Evolutionary conservation across 2,113 vertebrate species (phyloP).

Genomic region (Chaenocephalus aceratus): DNA sequence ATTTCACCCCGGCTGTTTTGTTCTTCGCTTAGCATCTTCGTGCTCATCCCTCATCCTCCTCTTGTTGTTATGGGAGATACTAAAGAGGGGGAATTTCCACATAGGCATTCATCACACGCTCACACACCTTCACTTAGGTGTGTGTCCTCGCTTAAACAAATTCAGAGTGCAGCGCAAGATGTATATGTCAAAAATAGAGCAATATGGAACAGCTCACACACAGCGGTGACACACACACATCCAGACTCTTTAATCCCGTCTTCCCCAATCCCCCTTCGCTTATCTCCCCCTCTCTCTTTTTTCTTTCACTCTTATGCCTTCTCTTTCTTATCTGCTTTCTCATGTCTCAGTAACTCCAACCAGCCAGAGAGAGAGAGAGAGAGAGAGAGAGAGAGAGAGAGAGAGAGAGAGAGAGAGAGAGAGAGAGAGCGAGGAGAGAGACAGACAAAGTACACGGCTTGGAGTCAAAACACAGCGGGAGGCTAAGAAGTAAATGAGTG

Average conservation of each 20-base stretch:
- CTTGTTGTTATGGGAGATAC: conserved; percentile 1
- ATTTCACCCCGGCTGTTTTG: conserved; percentile 40
- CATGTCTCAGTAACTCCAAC: conserved; percentile 24
- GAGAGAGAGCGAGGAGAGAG: no score
- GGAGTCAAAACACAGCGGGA: conserved; percentile 56
- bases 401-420: conserved; percentile 9
- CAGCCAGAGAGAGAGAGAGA: conserved; percentile 7
- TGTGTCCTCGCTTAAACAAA: conserved; percentile 4
- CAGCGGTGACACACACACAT: conserved; percentile 50
- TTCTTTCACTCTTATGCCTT: conserved; percentile 18
- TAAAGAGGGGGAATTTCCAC: conserved; percentile 30
- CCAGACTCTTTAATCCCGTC: conserved; percentile 62
- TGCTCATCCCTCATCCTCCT: conserved; percentile 43
- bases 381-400: conserved; percentile 16
- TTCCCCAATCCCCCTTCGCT: conserved; percentile 60
- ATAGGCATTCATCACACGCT: conserved; percentile 31
- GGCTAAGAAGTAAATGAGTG: conserved; percentile 38
- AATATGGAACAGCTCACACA: conserved; percentile 59
- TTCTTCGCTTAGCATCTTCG: conserved; percentile 36
- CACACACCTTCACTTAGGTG: background rate
- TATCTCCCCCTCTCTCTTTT: conserved; percentile 21
- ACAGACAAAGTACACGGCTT: conserved; percentile 44
- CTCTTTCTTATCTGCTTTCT: conserved; percentile 29
- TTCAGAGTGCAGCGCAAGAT: conserved; percentile 2
- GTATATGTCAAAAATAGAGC: conserved; percentile 41